Base-by-base conservation (phyloP, 2,113 vertebrate species). In the Lycocorax pyrrhopterus region DNA sequence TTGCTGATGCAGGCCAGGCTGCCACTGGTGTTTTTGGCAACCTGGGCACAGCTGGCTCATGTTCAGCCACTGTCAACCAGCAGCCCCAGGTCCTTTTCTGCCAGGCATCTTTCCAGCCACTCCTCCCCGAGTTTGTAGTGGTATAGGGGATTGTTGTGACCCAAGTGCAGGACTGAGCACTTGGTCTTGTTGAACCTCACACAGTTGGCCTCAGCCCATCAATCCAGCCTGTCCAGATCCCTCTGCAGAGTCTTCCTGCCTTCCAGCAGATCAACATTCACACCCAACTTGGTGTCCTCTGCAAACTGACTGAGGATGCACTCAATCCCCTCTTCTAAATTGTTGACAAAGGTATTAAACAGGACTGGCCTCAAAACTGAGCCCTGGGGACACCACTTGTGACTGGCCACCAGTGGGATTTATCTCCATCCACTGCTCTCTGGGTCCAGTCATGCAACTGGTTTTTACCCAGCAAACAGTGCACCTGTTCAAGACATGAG, bases 151-250 rank as follows among this genome's bases (percentile, higher is more conserved):
- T 19, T 72, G 16, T 11, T 84, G 13, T 39, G 9, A 25, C 25
- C 5, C 51, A 58, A 51, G 37, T 10, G 29, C 58, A 44, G 49
- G 66, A 64, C 51, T 16, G 1, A 0, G 37, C 37, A 32, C 52
- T 52, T 39, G 3, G 7, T 13, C 37, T 26, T 7, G 1, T 13
- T 39, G 29, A 16, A 46, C 6, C 16, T 84, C 51, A 39, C 7
- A 30, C 12, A 44, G 4, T 0, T 64, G 11, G 33, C 6, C 37
- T 18, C 16, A 8, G 14, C 12, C 11, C 10, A 27, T 19, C 0
- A 0, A 26, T 13, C 14, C n/a, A 53, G 39, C 30, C 5, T 6
- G 2, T 4, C 46, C n/a, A 47, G 21, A 59, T 47, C n/a, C 26
- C 21, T 22, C 59, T 27, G 39, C 8, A 85, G 46, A 67, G 25